A percentile compares a stretch with the other conserved stretches of the same genome.
Evolutionary conservation across 1,140 invertebrate genomes (phyloP).

Genomic region (Dinothrombium tinctorium): DNA sequence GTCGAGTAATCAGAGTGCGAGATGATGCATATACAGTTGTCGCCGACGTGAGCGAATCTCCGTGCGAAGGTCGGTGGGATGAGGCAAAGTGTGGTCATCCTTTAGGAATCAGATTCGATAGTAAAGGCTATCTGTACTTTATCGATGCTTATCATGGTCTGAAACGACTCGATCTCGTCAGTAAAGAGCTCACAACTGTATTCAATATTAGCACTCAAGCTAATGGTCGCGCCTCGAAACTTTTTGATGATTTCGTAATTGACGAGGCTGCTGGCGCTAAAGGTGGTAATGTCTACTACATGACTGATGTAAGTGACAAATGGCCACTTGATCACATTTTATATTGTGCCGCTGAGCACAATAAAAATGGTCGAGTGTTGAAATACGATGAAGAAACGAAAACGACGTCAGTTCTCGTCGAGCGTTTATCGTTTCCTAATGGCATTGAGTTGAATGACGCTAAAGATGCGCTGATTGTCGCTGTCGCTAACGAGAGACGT

Average conservation of each 20-base stretch:
- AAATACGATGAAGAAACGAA: constrained; percentile 6
- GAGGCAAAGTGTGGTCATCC: constrained; percentile 70
- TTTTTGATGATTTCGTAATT: constrained; percentile 9
- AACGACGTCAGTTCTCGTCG: background rate
- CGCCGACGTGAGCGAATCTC: too few species aligned
- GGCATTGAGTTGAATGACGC: constrained; percentile 39
- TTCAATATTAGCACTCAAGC: background rate
- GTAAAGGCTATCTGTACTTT: constrained; percentile 39
- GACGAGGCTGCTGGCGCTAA: constrained; percentile 5
- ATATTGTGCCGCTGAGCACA: constrained; percentile 3
- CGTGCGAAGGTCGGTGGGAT: too few species aligned
- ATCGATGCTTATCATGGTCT: constrained; percentile 50
- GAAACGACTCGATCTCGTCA: background rate
- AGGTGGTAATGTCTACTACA: constrained; percentile 8
- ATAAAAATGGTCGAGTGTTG: constrained; percentile 5
- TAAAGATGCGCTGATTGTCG: constrained; percentile 42
- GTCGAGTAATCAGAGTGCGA: too few species aligned
- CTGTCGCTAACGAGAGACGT: constrained; percentile 25
- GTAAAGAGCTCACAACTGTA: background rate
- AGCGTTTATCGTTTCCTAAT: constrained; percentile 6
- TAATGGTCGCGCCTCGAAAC: background rate
- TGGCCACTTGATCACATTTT: constrained; percentile 3
- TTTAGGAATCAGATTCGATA: constrained; percentile 46
- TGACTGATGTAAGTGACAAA: constrained; percentile 6
- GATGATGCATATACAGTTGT: too few species aligned